Percentiles rank a stretch among this genome's conserved stretches.
These are phyloP conservation scores for Tiliqua scincoides DNA, from an alignment of 2,113 vertebrate species.

Conservation along the genomic window DNA sequence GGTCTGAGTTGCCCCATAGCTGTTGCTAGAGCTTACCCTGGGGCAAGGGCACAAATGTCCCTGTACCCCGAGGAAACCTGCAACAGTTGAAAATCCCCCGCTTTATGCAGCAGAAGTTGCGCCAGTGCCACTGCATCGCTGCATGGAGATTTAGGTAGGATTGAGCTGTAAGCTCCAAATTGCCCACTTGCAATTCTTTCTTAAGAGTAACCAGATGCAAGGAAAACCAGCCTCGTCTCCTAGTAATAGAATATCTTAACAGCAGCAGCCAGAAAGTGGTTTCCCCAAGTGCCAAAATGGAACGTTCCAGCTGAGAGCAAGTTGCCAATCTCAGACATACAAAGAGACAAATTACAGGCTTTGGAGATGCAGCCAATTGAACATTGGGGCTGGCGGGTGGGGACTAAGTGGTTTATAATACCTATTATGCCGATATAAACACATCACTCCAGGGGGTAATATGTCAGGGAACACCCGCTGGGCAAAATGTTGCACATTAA, in stretches of 20 bases:
- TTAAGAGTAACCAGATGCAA: not conserved
- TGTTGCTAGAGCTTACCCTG: too few species aligned
- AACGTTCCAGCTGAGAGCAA: slow-evolving; percentile 37
- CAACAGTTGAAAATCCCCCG: too few species aligned
- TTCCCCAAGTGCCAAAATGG: slow-evolving; percentile 27
- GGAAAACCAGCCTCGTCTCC: not conserved
- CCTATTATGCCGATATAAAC: slow-evolving; percentile 57
- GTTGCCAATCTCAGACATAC: slow-evolving; percentile 47
- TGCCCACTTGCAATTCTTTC: not conserved
- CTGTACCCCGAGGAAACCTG: too few species aligned
- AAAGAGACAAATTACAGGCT: slow-evolving; percentile 43
- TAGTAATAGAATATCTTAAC: not conserved
- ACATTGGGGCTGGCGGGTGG: slow-evolving; percentile 49
- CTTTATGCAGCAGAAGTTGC: too few species aligned
- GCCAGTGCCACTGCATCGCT: too few species aligned
- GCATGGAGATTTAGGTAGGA: too few species aligned
- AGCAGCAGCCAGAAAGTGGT: slow-evolving; percentile 21
- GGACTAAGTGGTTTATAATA: slow-evolving; percentile 59
- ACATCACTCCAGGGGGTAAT: slow-evolving; percentile 47
- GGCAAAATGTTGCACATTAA: not conserved
- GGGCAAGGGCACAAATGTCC: too few species aligned
- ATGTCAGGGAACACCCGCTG: slow-evolving; percentile 50
- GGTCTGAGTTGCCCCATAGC: too few species aligned
- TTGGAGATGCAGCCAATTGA: slow-evolving; percentile 54
- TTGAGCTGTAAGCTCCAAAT: not conserved